Evolutionary conservation across 2,113 vertebrate species (phyloP).

Genomic region (Sinocyclocheilus maitianheensis): DNA sequence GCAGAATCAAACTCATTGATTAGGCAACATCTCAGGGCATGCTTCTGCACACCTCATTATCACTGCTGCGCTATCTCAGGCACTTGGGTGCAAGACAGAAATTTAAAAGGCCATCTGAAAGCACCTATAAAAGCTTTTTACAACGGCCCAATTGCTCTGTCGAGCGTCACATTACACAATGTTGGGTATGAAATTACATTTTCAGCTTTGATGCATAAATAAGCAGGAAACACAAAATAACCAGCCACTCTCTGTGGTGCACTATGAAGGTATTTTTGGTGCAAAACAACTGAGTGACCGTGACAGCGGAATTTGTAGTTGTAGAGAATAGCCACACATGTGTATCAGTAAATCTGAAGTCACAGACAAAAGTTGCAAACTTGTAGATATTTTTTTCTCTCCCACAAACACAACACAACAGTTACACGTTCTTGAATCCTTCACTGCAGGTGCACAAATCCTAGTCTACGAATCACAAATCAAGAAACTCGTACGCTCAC

Average conservation of each 20-base stretch:
- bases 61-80: constrained; percentile 27
- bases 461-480: no score
- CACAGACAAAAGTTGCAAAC: no score
- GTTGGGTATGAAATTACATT: background rate
- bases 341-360: no score
- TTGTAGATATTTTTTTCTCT: no score
- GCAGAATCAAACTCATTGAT: constrained; percentile 44
- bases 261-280: no score
- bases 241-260: background rate
- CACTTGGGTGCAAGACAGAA: constrained; percentile 38
- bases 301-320: no score
- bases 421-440: no score
- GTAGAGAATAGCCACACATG: no score
- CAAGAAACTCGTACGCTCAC: no score
- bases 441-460: no score
- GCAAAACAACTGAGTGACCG: no score
- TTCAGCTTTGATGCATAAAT: background rate
- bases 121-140: background rate
- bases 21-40: constrained; percentile 36
- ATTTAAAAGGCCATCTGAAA: constrained; percentile 19
- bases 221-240: constrained; percentile 11
- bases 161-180: background rate
- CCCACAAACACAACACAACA: no score
- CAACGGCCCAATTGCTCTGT: constrained; percentile 21
- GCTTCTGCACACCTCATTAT: constrained; percentile 46